Percentiles rank a stretch among this genome's conserved stretches.
Conservation (phyloP, 2,888 invertebrate species). For the Operophtera brumata region DNA sequence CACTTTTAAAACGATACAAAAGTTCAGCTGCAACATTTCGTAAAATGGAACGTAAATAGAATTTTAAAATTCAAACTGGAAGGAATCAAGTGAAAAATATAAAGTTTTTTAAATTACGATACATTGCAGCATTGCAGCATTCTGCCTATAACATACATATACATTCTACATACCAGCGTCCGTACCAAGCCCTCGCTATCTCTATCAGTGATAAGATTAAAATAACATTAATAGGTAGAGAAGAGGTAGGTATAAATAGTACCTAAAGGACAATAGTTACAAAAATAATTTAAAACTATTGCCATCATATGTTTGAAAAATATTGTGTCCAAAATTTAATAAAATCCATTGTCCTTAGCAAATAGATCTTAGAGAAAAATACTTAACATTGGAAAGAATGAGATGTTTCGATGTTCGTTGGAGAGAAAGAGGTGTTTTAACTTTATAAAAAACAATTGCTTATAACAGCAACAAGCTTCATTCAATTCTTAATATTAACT, state of each 20-base stretch:
- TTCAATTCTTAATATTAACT: conserved; percentile 47
- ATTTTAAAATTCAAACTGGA: conserved; percentile 37
- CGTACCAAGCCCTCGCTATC: conserved; percentile 29
- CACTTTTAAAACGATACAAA: conserved; percentile 69
- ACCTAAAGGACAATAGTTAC: conserved; percentile 26
- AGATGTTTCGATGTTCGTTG: conserved; percentile 30
- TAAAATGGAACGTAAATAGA: conserved; percentile 33
- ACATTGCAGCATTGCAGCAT: conserved; percentile 59
- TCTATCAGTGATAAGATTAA: conserved; percentile 44
- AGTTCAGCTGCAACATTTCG: conserved; percentile 58
- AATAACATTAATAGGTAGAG: conserved; percentile 34
- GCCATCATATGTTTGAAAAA: conserved; percentile 7
- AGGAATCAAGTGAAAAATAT: conserved; percentile 36
- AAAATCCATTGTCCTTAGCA: conserved; percentile 27
- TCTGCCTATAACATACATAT: conserved; percentile 64
- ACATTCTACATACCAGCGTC: conserved; percentile 52
- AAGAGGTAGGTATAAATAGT: conserved; percentile 37
- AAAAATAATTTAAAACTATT: conserved; percentile 18
- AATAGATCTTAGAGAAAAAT: conserved; percentile 27
- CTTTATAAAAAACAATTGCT: conserved; percentile 56
- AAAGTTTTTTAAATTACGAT: conserved; percentile 37
- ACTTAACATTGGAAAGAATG: conserved; percentile 22
- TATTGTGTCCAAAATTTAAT: conserved; percentile 18
- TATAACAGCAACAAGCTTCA: conserved; percentile 66
- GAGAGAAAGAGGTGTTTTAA: conserved; percentile 35